These are phyloP conservation scores for Patiria pectinifera DNA, from an alignment of 53 echinoderm and acorn worm species.

Conservation along the genomic window DNA sequence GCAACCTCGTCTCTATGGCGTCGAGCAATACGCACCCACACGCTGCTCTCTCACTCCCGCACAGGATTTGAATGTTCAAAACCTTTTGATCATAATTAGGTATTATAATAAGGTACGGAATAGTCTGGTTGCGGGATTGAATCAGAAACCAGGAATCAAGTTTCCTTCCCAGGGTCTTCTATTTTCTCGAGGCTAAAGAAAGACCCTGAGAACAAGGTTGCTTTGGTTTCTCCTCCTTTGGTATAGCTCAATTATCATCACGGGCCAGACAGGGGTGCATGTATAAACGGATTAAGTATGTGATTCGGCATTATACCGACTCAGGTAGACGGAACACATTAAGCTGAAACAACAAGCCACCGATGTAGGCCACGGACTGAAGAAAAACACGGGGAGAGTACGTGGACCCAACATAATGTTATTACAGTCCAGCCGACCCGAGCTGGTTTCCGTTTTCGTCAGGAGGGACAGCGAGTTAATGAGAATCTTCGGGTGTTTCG, in stretches of 20 bases:
- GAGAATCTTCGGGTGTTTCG: not conserved
- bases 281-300: slow-evolving; percentile 40
- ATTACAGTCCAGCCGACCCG: not conserved
- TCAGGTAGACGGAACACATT: slow-evolving; percentile 11
- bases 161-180: too few species aligned
- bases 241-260: not conserved
- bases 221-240: not conserved
- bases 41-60: too few species aligned
- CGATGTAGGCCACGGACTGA: not conserved
- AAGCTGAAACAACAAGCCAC: slow-evolving; percentile 39
- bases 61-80: too few species aligned
- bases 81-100: too few species aligned
- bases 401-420: not conserved
- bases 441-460: not conserved
- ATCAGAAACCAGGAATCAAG: too few species aligned
- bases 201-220: too few species aligned
- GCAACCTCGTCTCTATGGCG: too few species aligned
- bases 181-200: too few species aligned
- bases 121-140: too few species aligned
- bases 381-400: slow-evolving; percentile 21
- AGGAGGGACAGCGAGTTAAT: slow-evolving; percentile 3
- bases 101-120: too few species aligned
- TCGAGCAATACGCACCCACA: too few species aligned
- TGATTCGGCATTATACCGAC: slow-evolving; percentile 33
- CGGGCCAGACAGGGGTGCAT: not conserved